Conservation (phyloP, 2,113 vertebrate genomes). For the Bos taurus region ARS-UCD2.0 NC_037338.1:9822501-9823000, state of each 20-base stretch:
- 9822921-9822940: conserved; percentile 33
- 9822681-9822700: neutral
- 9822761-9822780: neutral
- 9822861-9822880: conserved; percentile 16
- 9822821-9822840: conserved; percentile 55
- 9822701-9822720: neutral
- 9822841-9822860: conserved; percentile 15
- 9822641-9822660: neutral
- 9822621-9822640: neutral
- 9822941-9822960: conserved; percentile 2
- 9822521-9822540: no score
- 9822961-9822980: neutral
- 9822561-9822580: no score
- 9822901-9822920: conserved; percentile 2
- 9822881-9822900: neutral
- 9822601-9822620: no score
- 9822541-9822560: no score
- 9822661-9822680: neutral
- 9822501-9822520: no score
- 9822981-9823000: neutral
- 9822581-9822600: no score
- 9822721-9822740: neutral
- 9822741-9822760: neutral
- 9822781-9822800: neutral
- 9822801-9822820: neutral